These are phyloP conservation scores for Garra rufa DNA, from an alignment of 2,113 vertebrate genomes.

Conservation along the genomic window DNA sequence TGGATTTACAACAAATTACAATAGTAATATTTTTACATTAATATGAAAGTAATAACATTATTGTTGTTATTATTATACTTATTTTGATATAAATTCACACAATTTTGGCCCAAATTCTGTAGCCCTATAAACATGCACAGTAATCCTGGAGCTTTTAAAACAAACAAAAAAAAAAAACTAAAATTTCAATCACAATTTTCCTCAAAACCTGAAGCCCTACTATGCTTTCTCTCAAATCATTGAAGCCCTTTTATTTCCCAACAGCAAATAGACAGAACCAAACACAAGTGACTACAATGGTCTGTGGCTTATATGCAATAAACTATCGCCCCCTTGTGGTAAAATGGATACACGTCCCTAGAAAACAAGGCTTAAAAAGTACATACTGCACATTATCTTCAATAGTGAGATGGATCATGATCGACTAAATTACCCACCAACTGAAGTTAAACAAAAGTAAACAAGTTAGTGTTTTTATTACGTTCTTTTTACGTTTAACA, in stretches of 20 bases:
- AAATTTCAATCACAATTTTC: not conserved
- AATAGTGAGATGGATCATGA: not conserved
- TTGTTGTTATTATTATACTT: no score
- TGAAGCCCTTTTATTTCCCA: not conserved
- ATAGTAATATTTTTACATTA: no score
- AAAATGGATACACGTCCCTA: not conserved
- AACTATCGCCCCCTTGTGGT: constrained; percentile 13
- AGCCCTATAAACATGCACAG: not conserved
- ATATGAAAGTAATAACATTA: no score
- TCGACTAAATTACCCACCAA: not conserved
- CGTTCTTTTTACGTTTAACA: no score
- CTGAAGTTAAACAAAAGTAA: no score
- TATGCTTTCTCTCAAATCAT: not conserved
- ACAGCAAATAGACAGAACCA: not conserved
- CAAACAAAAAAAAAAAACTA: no score
- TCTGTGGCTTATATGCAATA: not conserved
- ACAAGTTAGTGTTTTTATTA: no score
- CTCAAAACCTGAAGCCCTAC: no score
- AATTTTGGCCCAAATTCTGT: not conserved
- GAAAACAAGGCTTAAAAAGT: not conserved
- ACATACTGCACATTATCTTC: not conserved
- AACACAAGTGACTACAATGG: not conserved
- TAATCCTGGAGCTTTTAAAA: no score
- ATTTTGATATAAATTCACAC: no score
- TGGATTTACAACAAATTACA: no score